Percentiles rank a stretch among this genome's conserved stretches.
phyloP scores from a whole-genome alignment of 2,113 vertebrate species.

The Uria aalge region DNA sequence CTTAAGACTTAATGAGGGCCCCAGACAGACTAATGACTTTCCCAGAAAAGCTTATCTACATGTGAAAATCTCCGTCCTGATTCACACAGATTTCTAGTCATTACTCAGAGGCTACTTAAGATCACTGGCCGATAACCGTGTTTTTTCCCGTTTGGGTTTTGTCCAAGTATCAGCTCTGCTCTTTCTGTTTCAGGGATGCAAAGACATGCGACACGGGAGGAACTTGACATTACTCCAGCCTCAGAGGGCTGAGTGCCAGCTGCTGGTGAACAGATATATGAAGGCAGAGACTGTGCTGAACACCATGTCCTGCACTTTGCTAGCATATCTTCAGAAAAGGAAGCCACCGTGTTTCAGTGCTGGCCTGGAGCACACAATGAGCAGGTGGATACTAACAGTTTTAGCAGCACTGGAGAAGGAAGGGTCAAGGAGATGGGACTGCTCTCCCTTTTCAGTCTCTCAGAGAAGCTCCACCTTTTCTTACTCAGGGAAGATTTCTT shows the following conservation, averaged over 20 bases:
- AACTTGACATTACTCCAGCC: not conserved
- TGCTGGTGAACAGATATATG: not conserved
- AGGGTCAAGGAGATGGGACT: not conserved
- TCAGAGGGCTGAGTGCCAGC: slow-evolving; percentile 11
- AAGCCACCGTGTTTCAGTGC: not conserved
- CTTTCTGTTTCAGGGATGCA: not conserved
- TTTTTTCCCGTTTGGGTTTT: slow-evolving; percentile 48
- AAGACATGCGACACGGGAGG: not conserved
- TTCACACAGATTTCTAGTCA: slow-evolving; percentile 18
- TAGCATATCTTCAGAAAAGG: not conserved
- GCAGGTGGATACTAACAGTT: not conserved
- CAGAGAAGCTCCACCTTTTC: not conserved
- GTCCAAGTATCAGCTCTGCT: not conserved
- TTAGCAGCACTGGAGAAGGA: not conserved
- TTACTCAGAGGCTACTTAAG: not conserved
- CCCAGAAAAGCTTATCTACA: slow-evolving; percentile 43
- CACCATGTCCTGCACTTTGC: not conserved
- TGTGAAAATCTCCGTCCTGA: slow-evolving; percentile 47
- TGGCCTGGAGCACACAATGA: not conserved
- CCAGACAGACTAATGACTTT: not conserved
- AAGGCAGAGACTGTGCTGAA: not conserved
- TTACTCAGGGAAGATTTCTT: not conserved
- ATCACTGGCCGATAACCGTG: not conserved
- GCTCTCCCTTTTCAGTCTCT: not conserved
- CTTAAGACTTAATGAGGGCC: not conserved